Conservation (phyloP, 2,113 vertebrate genomes). For the Glaucidium brasilianum region DNA sequence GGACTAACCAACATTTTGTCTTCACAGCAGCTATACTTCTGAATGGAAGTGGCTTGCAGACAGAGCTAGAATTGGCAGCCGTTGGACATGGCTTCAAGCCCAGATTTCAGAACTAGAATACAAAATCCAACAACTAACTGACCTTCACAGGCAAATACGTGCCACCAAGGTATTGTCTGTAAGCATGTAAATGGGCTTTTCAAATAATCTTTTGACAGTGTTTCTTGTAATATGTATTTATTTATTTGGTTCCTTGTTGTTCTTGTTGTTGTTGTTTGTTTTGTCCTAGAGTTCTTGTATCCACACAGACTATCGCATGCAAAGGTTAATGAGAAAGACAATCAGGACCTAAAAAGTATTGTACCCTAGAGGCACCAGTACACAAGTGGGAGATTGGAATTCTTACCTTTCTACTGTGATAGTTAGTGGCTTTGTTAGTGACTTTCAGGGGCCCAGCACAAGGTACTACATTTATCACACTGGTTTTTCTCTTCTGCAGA, state of each 20-base stretch:
- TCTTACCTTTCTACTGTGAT: neutral
- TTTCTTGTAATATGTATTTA: neutral
- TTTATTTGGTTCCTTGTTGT: neutral
- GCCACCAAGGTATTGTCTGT: conserved; percentile 84
- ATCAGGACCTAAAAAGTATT: neutral
- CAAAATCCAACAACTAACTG: conserved; percentile 84
- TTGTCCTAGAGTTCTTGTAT: neutral
- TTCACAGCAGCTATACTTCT: conserved; percentile 77
- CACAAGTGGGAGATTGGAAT: neutral
- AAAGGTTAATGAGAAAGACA: neutral
- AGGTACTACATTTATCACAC: neutral
- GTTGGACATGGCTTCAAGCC: conserved; percentile 93
- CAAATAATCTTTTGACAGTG: neutral
- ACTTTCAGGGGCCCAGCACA: neutral
- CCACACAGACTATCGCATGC: neutral
- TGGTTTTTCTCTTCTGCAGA: neutral
- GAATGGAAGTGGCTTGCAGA: conserved; percentile 87
- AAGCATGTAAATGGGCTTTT: neutral
- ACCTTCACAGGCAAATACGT: conserved; percentile 84
- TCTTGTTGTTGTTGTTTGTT: neutral
- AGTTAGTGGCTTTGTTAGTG: neutral
- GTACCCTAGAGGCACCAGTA: neutral
- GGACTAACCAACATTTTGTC: conserved; percentile 69
- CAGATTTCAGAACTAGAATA: conserved; percentile 88
- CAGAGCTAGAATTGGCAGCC: conserved; percentile 88